Conservation (phyloP, 2,888 invertebrate genomes). For the Laspeyria flexula region DNA sequence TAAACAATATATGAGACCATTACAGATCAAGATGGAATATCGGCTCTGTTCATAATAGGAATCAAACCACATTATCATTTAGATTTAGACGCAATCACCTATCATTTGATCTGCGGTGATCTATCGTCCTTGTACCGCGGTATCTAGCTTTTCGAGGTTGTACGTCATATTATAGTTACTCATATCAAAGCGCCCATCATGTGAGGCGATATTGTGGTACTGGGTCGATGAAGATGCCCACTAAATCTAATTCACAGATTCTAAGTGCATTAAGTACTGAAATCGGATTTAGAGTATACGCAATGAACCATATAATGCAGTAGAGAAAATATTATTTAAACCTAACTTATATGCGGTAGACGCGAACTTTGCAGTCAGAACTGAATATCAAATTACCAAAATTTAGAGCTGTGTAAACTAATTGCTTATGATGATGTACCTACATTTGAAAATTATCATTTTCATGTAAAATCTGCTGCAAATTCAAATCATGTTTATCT, state of each 20-base stretch:
- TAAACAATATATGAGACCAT: slow-evolving; percentile 16
- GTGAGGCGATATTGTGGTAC: slow-evolving; percentile 10
- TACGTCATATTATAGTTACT: slow-evolving; percentile 9
- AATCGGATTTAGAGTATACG: background rate
- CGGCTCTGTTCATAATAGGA: slow-evolving; percentile 10
- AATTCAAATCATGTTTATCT: slow-evolving; percentile 16
- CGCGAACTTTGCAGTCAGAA: slow-evolving; percentile 23
- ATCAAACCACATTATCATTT: slow-evolving; percentile 46
- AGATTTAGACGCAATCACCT: slow-evolving; percentile 42
- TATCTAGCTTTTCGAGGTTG: slow-evolving; percentile 2
- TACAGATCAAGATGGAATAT: slow-evolving; percentile 16
- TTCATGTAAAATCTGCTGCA: slow-evolving; percentile 6
- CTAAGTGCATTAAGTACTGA: slow-evolving; percentile 5
- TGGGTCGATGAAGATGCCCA: slow-evolving; percentile 5
- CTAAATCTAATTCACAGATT: slow-evolving; percentile 18
- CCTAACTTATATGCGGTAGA: slow-evolving; percentile 10
- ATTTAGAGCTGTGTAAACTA: slow-evolving; percentile 25
- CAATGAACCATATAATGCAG: no score
- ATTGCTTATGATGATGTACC: slow-evolving; percentile 26
- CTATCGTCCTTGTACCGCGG: slow-evolving; percentile 27
- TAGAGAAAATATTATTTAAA: background rate
- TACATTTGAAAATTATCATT: slow-evolving; percentile 18
- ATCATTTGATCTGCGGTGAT: slow-evolving; percentile 43
- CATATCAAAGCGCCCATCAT: background rate
- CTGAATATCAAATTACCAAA: slow-evolving; percentile 34